Base-by-base conservation (phyloP, 92 coral and sea anemone genomes). In the Parazoanthus atlanticus region DNA sequence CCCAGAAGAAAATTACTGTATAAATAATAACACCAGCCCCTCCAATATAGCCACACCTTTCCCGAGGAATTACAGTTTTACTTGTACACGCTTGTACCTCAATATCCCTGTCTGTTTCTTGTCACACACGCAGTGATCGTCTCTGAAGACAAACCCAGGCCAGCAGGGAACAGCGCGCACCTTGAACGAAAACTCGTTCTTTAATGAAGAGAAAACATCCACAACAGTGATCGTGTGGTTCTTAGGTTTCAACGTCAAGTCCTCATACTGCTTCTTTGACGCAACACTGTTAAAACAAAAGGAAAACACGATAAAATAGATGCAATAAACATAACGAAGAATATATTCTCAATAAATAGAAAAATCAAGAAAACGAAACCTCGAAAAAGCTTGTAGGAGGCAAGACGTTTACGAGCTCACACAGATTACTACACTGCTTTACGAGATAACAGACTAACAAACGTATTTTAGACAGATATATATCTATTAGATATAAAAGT, bases 141-240 rank as follows among this genome's bases (percentile, higher is more conserved):
- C 79, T 26, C 91, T 29, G 69, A 93, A 94, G 80, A 81, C 77
- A 82, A 94, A 95, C 46, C 99, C 99, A 11, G 98, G 99, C 74
- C 93, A 64, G 65, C 99, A 97, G 21, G 96, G 96, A 31, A 95
- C 76, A 13, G 94, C 80, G 47, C 85, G 84, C 32, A 95, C 79
- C 40, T 82, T 88, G 34, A 95, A 93, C 43, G 89, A 71, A 80
- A 88, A 95, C 70, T 92, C 85, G 61, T 89, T 89, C 77, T 92
- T 91, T 69, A 91, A 64, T 7, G 93, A 33, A 1, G 98, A 95
- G 72, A 78, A 93, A 3, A 95, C 89, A 43, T 94, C 96, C 64
- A 88, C 91, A 34, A 95, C 85, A 56, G 89, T 90, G 61, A 95
- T 80, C 19, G 52, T 52, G 26, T 90, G 93, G 31, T 93, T 81